These are phyloP conservation scores for Sander lucioperca DNA, from an alignment of 2,113 vertebrate species.

Conservation along the genomic window DNA sequence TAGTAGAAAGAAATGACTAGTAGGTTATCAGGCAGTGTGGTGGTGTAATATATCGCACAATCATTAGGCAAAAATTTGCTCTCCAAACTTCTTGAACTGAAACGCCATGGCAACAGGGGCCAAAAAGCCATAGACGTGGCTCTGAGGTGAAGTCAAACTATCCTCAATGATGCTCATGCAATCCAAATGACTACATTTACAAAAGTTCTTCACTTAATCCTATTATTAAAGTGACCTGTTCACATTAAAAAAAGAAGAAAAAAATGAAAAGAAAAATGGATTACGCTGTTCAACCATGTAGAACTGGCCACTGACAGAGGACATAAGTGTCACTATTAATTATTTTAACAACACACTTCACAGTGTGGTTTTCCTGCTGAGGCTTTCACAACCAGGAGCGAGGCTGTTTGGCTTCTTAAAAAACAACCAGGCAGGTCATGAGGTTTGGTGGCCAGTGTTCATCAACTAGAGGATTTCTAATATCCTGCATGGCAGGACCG, in stretches of 20 bases:
- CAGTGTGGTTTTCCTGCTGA: slow-evolving; percentile 38
- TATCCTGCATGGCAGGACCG: slow-evolving; percentile 69
- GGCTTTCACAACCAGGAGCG: slow-evolving; percentile 12
- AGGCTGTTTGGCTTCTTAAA: slow-evolving; percentile 25
- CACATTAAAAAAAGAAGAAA: slow-evolving; percentile 14
- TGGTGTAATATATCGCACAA: slow-evolving; percentile 18
- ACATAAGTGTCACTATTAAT: slow-evolving; percentile 21
- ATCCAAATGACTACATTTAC: slow-evolving; percentile 53
- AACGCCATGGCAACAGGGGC: slow-evolving; percentile 58
- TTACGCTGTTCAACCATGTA: slow-evolving; percentile 40
- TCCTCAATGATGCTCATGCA: slow-evolving; percentile 37
- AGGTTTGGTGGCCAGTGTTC: slow-evolving; percentile 61
- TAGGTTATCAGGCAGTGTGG: slow-evolving; percentile 13
- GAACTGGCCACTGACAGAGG: slow-evolving; percentile 20
- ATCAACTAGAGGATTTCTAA: slow-evolving; percentile 66
- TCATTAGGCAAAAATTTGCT: slow-evolving; percentile 44
- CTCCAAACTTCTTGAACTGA: slow-evolving; percentile 57
- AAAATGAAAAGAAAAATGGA: slow-evolving; percentile 13
- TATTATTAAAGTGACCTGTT: slow-evolving; percentile 49
- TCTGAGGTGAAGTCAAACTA: slow-evolving; percentile 63
- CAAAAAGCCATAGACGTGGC: slow-evolving; percentile 60
- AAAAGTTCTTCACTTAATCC: slow-evolving; percentile 55
- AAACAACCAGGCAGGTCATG: slow-evolving; percentile 39
- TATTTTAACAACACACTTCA: slow-evolving; percentile 50
- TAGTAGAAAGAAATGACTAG: neutral